Base-by-base conservation (phyloP, 1,140 invertebrate genomes). In the Charaxes varanes region DNA sequence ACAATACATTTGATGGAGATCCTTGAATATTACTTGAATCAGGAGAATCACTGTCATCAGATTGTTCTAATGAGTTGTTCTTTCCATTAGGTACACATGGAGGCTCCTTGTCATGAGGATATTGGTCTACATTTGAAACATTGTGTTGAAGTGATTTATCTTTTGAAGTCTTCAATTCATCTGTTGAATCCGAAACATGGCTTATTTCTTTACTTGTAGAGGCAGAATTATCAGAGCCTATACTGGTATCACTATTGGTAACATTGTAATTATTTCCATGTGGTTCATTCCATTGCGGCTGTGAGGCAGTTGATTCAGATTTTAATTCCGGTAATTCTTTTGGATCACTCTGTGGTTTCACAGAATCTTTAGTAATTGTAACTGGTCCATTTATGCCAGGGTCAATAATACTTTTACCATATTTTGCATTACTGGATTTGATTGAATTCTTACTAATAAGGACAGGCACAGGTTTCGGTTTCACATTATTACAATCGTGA, bases 401-500 rank as follows among this genome's bases (percentile, higher is more conserved):
- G 28, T 74, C 70, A 54, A 49, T 62, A 17, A 31, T 42, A 53
- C 36, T 63, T 63, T 65, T 76, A 17, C 19, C 28, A 60, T 50
- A 54, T 55, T 70, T 72, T 32, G 68, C 33, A 62, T 52, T 77
- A 43, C 67, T 79, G 3, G 62, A 37, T 44, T 80, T 81, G 2
- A 61, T 37, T 31, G 64, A 49, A 58, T 69, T 73, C 61, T 79
- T 80, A 62, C 70, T 83, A 22, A 83, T 61, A 51, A 77, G 68
- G 19, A 83, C 62, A 48, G 79, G 79, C 44, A 80, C 76, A 50
- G 79, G 76, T 66, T 69, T 83, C 6, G 76, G 76, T 37, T 72
- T 83, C 14, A 80, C 48, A 64, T 80, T 80, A 41, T 80, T 71
- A 72, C 92, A 93, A 58, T 87, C 86, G 58, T 93, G 92, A 57